Evolutionary conservation across 2,888 invertebrate species (phyloP), one percentile per base, ranked within the genome.

Genomic region (Nymphalis c-album): DNA sequence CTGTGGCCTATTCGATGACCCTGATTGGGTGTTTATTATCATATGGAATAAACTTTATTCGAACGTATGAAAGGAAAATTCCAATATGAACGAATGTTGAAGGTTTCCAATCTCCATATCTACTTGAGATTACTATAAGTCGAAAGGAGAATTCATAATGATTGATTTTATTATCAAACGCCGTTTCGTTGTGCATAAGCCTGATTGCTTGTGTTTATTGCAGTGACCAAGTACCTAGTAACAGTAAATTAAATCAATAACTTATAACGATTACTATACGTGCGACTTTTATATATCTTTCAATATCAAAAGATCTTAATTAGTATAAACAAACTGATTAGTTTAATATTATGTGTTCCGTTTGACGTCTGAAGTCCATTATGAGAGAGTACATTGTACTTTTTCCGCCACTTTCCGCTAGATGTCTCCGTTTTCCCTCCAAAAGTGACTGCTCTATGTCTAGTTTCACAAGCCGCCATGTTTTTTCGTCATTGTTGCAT

Each of bases 1-100:
- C 35, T 61, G 26, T 31, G 26, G 26, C 60, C 55, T 55, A 66
- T 63, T 63, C 63, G 59, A 22, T 67, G 68, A 65, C 66, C 65
- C 69, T 70, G 70, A 73, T 69, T 71, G 64, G 63, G 65, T 63
- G 68, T 61, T 68, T 68, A 72, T 71, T 47, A 51, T 45, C 61
- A 63, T 60, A 64, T 64, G 59, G 58, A 58, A 69, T 68, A 51
- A 67, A 71, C 51, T 66, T 64, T 68, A 35, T 60, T 64, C 53
- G 60, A 65, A 60, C 60, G 47, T 31, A 62, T 51, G 66, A 67
- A 47, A 55, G 68, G 68, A 71, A 70, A 73, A 70, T 73, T 71
- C 61, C 68, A 40, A 45, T 48, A 62, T 66, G 47, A 17, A 65
- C 47, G 50, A 69, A 60, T 64, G 57, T 61, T 68, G 66, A 72